Base-by-base conservation (phyloP, 2,888 invertebrate species). In the Torymus texanus region DNA sequence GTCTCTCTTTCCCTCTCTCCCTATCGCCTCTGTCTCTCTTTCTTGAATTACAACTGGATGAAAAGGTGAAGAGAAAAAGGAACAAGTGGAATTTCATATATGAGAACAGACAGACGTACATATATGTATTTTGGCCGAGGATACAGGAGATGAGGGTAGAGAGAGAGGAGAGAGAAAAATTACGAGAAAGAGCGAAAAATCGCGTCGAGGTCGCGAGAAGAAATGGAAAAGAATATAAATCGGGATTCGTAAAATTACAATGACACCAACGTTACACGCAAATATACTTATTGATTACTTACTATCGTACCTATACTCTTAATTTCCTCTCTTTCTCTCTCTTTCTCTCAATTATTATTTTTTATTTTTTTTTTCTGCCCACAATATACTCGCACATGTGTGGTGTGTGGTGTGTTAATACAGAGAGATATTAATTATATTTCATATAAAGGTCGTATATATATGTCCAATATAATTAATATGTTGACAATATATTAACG, bases 391-490 rank as follows among this genome's bases (percentile, higher is more conserved):
- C 55, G 72, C 56, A 51, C 63, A 70, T 29, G 51, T 41, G n/a
- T 67, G 13, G 12, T 62, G 21, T 53, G 14, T 61, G 50, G 24
- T 59, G 65, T 83, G 73, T 82, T 81, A 83, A 83, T 83, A 83
- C 82, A 83, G 80, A 80, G 81, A 83, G 72, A 83, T 84, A 84
- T 84, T 84, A 84, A 84, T 84, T 84, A 83, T 83, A 84, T 84
- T 84, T 84, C 83, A 77, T 82, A 83, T 82, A 83, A 41, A 81
- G 78, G 78, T 77, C 78, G 73, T 61, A 67, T 79, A 82, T 41
- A 41, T 80, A 82, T 81, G 73, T 79, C 82, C 62, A 81, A 80
- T 76, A 81, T 80, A 81, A 74, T 80, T 82, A 78, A 80, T 83
- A 82, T 79, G 75, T 82, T 79, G 78, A 80, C 76, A 83, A 81